phyloP scores from a whole-genome alignment of 1,140 invertebrate species.

The Apis mellifera region DNA sequence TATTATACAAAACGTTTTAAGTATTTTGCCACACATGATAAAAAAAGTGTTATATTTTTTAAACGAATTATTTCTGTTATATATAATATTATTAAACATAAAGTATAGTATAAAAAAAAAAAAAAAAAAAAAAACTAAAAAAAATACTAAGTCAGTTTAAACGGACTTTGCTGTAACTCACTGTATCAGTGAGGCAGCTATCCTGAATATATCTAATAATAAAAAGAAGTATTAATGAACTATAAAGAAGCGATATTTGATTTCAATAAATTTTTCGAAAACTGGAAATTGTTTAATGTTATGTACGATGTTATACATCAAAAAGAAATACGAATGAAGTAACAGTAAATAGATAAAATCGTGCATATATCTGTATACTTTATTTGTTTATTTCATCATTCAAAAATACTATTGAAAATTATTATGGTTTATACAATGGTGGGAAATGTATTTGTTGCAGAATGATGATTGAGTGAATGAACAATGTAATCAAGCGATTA shows the following conservation, averaged over 20 bases:
- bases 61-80: slow-evolving; percentile 66
- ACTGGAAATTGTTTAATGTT: slow-evolving; percentile 37
- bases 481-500: slow-evolving; percentile 60
- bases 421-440: slow-evolving; percentile 67
- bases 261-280: slow-evolving; percentile 38
- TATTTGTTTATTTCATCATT: slow-evolving; percentile 65
- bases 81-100: slow-evolving; percentile 71
- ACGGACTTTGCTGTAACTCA: slow-evolving; percentile 72
- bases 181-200: slow-evolving; percentile 80
- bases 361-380: slow-evolving; percentile 57
- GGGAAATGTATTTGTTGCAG: slow-evolving; percentile 42
- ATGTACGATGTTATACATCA: slow-evolving; percentile 30
- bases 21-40: slow-evolving; percentile 51
- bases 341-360: slow-evolving; percentile 51
- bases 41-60: slow-evolving; percentile 47
- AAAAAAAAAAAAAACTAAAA: slow-evolving; percentile 19
- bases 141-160: slow-evolving; percentile 71
- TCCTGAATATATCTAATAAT: slow-evolving; percentile 74
- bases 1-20: slow-evolving; percentile 40
- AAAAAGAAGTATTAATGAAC: slow-evolving; percentile 77
- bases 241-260: slow-evolving; percentile 55
- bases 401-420: slow-evolving; percentile 64
- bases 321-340: slow-evolving; percentile 39
- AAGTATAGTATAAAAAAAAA: slow-evolving; percentile 66
- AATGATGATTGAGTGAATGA: slow-evolving; percentile 62